Evolutionary conservation across 1,140 invertebrate species (phyloP), one percentile per base, ranked within the genome.

Genomic region (Drosophila nannoptera): DNA sequence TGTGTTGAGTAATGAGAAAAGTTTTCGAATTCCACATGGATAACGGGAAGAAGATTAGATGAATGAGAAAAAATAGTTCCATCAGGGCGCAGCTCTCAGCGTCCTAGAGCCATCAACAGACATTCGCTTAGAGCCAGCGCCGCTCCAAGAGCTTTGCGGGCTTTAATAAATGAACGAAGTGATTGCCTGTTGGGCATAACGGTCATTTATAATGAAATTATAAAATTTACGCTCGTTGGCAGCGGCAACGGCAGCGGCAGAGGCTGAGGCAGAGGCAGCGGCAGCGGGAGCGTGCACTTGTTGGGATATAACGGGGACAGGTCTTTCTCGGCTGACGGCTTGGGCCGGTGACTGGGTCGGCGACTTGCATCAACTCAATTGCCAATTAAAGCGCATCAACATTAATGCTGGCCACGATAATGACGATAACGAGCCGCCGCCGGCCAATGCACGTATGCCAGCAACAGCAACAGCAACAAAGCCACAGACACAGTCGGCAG

Each of bases 351-450:
- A 32, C 62, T 55, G 50, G 32, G 43, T 45, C 61, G 48, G 50
- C 60, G 52, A 67, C 63, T 73, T 68, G 48, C 69, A 73, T 65
- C 56, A 64, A 72, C 77, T 84, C 76, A 86, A 83, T 83, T 83
- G 80, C 43, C 80, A 83, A 83, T 83, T 83, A 83, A 83, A 80
- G 73, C 56, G 76, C 69, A 80, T 80, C 80, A 80, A 71, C 80
- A 74, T 76, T 83, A 80, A 84, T 73, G 80, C 77, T 75, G 56
- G 54, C 42, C 76, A 81, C 71, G 64, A 77, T 77, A 73, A 73
- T 73, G 78, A 80, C 69, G 77, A 77, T 78, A 83, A 83, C 76
- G 81, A 84, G 73, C 74, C 73, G 73, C 67, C 66, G 66, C 48
- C 61, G 70, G 71, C 67, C 49, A 73, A 69, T 62, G 80, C 76